phyloP scores from a whole-genome alignment of 2,797 vertebrate genomes.

The Menidia menidia region DNA sequence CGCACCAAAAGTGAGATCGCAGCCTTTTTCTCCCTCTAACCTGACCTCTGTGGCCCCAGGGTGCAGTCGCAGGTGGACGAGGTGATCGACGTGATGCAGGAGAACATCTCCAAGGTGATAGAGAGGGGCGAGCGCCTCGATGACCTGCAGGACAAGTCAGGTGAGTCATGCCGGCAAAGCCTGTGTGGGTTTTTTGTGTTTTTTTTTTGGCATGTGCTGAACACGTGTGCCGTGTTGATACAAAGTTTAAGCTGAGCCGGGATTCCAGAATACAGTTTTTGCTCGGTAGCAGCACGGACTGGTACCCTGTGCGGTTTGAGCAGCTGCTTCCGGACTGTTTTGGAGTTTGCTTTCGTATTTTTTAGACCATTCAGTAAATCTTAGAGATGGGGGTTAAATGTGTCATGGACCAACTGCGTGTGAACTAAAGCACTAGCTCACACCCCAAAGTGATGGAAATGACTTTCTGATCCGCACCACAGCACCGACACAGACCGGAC shows the following conservation, averaged over 20 bases:
- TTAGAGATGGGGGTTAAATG: neutral
- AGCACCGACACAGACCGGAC: too few species aligned
- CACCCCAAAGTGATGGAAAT: too few species aligned
- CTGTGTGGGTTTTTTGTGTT: neutral
- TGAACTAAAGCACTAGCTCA: neutral
- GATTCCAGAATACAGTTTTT: neutral
- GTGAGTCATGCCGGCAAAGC: conserved; percentile 70
- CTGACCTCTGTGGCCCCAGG: conserved; percentile 65
- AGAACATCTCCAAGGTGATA: conserved; percentile 99
- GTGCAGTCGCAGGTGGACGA: conserved; percentile 99
- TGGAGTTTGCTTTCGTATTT: too few species aligned
- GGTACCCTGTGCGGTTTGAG: neutral
- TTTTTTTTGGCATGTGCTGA: neutral
- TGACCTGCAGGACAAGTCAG: conserved; percentile 98
- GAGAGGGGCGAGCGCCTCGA: conserved; percentile 96
- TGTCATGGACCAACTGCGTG: neutral
- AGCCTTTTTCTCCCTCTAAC: neutral
- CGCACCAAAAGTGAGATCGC: neutral
- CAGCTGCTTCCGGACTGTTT: neutral
- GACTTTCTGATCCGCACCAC: too few species aligned
- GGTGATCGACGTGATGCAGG: conserved; percentile 99
- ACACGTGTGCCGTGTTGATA: conserved; percentile 3
- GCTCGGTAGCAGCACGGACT: neutral
- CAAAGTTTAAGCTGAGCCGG: neutral
- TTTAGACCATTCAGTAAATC: neutral